A percentile compares a stretch with the other conserved stretches of the same genome.
These are phyloP conservation scores for Clostera curtula DNA, from an alignment of 2,888 invertebrate species.

Conservation along the genomic window DNA sequence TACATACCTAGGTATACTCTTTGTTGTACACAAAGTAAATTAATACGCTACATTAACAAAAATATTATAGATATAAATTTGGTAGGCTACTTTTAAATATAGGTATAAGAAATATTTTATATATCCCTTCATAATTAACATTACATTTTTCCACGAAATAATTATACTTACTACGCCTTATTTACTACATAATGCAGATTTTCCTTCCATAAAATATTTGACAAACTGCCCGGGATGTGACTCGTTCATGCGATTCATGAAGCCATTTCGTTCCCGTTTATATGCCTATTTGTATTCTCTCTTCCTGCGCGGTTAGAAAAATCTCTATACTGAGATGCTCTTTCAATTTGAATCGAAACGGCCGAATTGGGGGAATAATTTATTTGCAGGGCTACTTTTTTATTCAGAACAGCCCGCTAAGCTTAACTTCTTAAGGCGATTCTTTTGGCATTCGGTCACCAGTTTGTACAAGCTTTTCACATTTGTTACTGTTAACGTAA, in stretches of 20 bases:
- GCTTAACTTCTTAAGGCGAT: conserved; percentile 41
- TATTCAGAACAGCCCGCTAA: conserved; percentile 45
- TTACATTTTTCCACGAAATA: too few relatives aligned
- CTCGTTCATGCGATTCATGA: conserved; percentile 56
- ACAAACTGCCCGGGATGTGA: conserved; percentile 42
- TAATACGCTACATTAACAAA: too few relatives aligned
- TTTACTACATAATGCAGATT: conserved; percentile 13
- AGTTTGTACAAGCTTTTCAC: conserved; percentile 9
- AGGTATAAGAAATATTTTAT: too few relatives aligned
- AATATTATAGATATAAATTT: too few relatives aligned
- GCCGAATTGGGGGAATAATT: conserved; percentile 64
- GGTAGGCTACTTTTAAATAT: too few relatives aligned
- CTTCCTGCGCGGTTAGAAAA: conserved; percentile 60
- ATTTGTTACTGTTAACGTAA: conserved; percentile 2
- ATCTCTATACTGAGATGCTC: conserved; percentile 64
- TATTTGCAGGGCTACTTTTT: conserved; percentile 62
- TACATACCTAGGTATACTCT: too few relatives aligned
- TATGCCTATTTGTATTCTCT: conserved; percentile 67
- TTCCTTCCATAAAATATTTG: conserved; percentile 29
- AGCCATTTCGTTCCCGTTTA: conserved; percentile 65
- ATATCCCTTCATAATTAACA: too few relatives aligned
- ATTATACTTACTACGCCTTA: too few relatives aligned
- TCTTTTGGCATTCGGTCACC: conserved; percentile 34
- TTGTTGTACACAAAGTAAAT: too few relatives aligned
- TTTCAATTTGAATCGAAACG: conserved; percentile 71